phyloP scores from a whole-genome alignment of 2,888 invertebrate species.

The Callosobruchus maculatus region DNA sequence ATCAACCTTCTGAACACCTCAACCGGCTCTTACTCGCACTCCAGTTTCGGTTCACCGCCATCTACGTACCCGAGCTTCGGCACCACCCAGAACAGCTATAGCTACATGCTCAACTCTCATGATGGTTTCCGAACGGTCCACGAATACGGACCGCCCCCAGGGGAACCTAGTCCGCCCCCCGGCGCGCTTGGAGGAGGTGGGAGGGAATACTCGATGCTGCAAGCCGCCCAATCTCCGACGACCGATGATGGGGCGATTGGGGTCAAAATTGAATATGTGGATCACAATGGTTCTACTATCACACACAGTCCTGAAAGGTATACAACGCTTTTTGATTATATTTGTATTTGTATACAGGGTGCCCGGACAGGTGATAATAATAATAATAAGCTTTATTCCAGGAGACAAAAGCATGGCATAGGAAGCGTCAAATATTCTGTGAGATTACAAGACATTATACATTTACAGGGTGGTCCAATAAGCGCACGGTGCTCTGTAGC shows the following conservation, averaged over 20 bases:
- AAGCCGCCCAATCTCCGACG: slow-evolving; percentile 59
- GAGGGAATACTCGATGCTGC: slow-evolving; percentile 64
- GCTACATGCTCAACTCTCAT: slow-evolving; percentile 67
- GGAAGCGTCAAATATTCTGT: too few species aligned
- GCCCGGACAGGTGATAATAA: too few species aligned
- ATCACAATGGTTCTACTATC: slow-evolving; percentile 39
- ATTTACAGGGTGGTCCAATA: too few species aligned
- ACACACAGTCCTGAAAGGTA: slow-evolving; percentile 57
- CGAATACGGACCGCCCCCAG: slow-evolving; percentile 54
- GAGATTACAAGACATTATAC: too few species aligned
- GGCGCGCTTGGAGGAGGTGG: slow-evolving; percentile 41
- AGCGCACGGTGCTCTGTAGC: too few species aligned
- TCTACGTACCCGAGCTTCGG: slow-evolving; percentile 62
- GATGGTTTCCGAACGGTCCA: slow-evolving; percentile 64
- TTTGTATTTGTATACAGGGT: too few species aligned
- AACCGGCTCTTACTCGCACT: slow-evolving; percentile 62
- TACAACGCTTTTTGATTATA: slow-evolving; percentile 20
- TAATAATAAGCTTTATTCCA: too few species aligned
- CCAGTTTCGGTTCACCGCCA: slow-evolving; percentile 58
- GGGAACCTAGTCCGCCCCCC: slow-evolving; percentile 60
- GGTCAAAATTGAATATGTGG: slow-evolving; percentile 47
- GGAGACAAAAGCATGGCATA: too few species aligned
- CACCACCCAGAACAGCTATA: slow-evolving; percentile 56
- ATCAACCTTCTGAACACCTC: slow-evolving; percentile 69
- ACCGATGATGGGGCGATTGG: slow-evolving; percentile 47